These are phyloP conservation scores for Pardalotus punctatus DNA, from an alignment of 2,113 vertebrate genomes.

Conservation along the genomic window DNA sequence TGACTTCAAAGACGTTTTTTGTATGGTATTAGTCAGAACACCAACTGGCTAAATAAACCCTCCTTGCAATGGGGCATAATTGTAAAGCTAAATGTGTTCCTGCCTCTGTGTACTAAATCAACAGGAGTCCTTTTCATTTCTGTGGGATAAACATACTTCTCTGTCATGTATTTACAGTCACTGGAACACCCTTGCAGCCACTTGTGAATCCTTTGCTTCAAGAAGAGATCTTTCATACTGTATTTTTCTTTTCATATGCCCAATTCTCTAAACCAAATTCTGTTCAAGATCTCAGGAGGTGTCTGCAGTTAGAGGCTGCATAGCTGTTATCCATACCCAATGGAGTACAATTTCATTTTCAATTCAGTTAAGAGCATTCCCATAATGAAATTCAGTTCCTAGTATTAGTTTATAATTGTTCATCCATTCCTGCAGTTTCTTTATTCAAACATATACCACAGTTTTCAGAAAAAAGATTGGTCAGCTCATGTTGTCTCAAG, in stretches of 20 bases:
- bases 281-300: neutral
- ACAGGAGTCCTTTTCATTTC: neutral
- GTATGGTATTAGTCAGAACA: neutral
- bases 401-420: neutral
- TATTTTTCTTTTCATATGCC: neutral
- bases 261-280: neutral
- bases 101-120: neutral
- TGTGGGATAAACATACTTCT: neutral
- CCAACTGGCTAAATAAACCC: neutral
- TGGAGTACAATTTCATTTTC: neutral
- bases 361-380: neutral
- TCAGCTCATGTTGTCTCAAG: neutral
- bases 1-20: constrained; percentile 1
- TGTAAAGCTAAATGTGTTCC: constrained; percentile 16
- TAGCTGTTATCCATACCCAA: neutral
- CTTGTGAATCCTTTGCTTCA: neutral
- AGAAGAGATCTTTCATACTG: neutral
- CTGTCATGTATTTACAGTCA: neutral
- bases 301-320: neutral
- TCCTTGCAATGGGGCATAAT: neutral
- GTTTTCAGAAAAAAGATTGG: neutral
- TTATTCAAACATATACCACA: neutral
- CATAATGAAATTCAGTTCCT: neutral
- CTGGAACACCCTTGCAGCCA: neutral
- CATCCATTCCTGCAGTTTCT: neutral